Conservation (phyloP, 1,140 invertebrate genomes). For the Acromyrmex echinatior region DNA sequence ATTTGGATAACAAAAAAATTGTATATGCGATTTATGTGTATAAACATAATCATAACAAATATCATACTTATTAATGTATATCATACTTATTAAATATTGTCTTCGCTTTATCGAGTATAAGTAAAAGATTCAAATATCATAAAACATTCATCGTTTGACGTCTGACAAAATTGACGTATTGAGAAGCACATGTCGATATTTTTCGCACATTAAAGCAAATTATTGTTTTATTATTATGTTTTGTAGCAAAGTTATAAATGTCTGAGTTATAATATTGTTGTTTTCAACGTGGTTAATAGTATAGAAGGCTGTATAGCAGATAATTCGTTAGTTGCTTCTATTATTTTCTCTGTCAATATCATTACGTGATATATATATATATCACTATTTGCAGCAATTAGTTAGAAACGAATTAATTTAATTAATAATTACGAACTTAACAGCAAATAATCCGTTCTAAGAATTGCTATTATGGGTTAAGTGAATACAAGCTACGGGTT, state of each 20-base stretch:
- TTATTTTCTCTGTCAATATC: constrained; percentile 26
- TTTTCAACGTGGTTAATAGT: constrained; percentile 29
- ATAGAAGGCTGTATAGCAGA: constrained; percentile 10
- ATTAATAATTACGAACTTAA: constrained; percentile 14
- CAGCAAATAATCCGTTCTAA: not conserved
- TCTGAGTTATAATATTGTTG: not conserved
- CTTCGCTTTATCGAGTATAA: not conserved
- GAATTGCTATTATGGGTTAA: constrained; percentile 32
- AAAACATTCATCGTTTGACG: not conserved
- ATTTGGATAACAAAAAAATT: not conserved
- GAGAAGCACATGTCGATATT: constrained; percentile 8
- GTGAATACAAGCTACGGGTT: not conserved
- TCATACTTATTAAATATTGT: not conserved
- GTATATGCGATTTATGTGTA: not conserved
- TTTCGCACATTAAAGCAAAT: not conserved
- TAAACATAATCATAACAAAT: not conserved
- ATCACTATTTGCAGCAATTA: constrained; percentile 7
- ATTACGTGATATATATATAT: not conserved
- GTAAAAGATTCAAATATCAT: constrained; percentile 1
- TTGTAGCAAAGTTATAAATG: constrained; percentile 6
- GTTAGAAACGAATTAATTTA: constrained; percentile 23
- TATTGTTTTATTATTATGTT: constrained; percentile 7
- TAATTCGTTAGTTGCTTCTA: constrained; percentile 26
- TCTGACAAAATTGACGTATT: not conserved
- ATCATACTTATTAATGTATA: not conserved